These are phyloP conservation scores for Synodontis membranacea DNA, from an alignment of 2,113 vertebrate genomes.

Conservation along the genomic window DNA sequence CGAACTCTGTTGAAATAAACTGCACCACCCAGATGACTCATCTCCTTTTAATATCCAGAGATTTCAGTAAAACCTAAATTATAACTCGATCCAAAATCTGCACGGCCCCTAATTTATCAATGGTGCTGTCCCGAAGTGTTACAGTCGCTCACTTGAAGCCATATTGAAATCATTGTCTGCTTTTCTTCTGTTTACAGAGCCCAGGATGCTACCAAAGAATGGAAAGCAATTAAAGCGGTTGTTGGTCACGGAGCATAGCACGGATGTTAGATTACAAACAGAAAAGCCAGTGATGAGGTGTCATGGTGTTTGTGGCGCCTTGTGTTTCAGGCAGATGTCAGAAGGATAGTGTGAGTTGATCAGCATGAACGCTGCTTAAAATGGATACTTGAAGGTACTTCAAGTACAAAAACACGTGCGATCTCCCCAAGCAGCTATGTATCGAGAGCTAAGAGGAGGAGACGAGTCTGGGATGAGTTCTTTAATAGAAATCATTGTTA, in stretches of 20 bases:
- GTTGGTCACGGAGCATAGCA: conserved; percentile 60
- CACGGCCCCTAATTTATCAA: background rate
- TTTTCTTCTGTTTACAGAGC: background rate
- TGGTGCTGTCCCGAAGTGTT: background rate
- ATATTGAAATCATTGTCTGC: background rate
- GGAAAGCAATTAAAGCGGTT: conserved; percentile 69
- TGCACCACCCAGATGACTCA: background rate
- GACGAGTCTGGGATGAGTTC: background rate
- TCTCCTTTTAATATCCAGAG: background rate
- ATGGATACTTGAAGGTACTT: conserved; percentile 50
- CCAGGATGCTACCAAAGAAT: conserved; percentile 13
- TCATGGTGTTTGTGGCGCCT: conserved; percentile 61
- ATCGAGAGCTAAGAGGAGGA: background rate
- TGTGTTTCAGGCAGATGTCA: conserved; percentile 1
- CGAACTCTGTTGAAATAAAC: background rate
- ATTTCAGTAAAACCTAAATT: background rate
- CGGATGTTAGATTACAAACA: conserved; percentile 60
- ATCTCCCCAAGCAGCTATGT: background rate
- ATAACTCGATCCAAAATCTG: background rate
- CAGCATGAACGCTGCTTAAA: conserved; percentile 39
- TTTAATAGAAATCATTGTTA: conserved; percentile 35
- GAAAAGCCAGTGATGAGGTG: conserved; percentile 61
- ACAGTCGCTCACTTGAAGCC: background rate
- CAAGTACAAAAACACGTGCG: background rate
- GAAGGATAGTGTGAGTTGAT: conserved; percentile 46